phyloP scores from a whole-genome alignment of 2,113 vertebrate genomes.

The Charadrius vociferus region DNA sequence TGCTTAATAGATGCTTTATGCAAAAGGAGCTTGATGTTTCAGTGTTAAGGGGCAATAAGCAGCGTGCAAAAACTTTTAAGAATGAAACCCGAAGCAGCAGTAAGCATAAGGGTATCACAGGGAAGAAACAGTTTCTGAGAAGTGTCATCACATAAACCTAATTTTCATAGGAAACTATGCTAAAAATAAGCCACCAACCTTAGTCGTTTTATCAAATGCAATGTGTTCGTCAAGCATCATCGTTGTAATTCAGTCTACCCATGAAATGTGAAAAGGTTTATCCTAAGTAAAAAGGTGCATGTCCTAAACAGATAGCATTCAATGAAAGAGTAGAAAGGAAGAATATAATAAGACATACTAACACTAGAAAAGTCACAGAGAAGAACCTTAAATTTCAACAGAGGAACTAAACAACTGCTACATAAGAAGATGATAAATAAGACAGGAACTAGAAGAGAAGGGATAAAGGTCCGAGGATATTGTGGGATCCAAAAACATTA shows the following conservation, averaged over 20 bases:
- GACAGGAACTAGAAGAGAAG: neutral
- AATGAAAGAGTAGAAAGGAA: neutral
- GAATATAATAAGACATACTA: neutral
- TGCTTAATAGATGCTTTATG: neutral
- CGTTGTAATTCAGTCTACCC: neutral
- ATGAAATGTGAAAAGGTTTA: neutral
- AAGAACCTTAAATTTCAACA: neutral
- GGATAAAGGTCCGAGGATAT: neutral
- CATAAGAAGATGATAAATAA: neutral
- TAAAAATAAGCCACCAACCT: neutral
- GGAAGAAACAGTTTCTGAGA: neutral
- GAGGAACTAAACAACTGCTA: neutral
- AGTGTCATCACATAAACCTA: neutral
- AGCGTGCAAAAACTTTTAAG: neutral
- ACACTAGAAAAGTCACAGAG: neutral
- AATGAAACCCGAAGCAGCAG: neutral
- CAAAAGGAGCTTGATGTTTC: neutral
- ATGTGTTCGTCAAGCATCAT: neutral
- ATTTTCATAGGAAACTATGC: neutral
- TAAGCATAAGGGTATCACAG: neutral
- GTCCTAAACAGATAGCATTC: neutral
- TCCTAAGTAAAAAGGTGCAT: neutral
- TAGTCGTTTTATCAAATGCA: neutral
- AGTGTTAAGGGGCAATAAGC: neutral
- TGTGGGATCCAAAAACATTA: neutral